A percentile compares a stretch with the other conserved stretches of the same genome.
phyloP scores from a whole-genome alignment of 2,888 invertebrate genomes.

The Dicroscelio sp. region DNA sequence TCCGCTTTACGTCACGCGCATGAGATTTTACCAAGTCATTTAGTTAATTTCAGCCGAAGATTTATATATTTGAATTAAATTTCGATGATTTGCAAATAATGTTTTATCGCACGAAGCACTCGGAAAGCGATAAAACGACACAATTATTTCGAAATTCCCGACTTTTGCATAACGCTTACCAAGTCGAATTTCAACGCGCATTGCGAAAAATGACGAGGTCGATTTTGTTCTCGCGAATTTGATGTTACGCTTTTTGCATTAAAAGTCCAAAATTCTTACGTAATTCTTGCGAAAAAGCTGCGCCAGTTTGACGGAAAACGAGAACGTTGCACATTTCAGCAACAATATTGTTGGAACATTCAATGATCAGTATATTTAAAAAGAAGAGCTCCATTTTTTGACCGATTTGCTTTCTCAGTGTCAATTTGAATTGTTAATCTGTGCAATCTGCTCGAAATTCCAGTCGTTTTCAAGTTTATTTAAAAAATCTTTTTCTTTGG shows the following conservation, averaged over 20 bases:
- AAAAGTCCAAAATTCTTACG: not conserved
- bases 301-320: too few relatives aligned
- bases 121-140: slow-evolving; percentile 27
- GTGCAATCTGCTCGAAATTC: too few relatives aligned
- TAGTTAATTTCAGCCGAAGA: slow-evolving; percentile 20
- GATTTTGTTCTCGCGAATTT: not conserved
- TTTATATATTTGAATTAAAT: slow-evolving; percentile 43
- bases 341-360: too few relatives aligned
- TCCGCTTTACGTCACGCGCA: slow-evolving; percentile 26
- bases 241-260: not conserved
- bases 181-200: slow-evolving; percentile 43
- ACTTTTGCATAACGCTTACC: slow-evolving; percentile 39
- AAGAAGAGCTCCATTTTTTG: too few relatives aligned
- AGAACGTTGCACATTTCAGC: too few relatives aligned
- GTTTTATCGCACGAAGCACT: slow-evolving; percentile 34
- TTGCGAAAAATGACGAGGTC: slow-evolving; percentile 42
- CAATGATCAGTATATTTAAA: too few relatives aligned
- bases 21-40: slow-evolving; percentile 38
- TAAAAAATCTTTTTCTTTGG: too few relatives aligned
- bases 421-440: too few relatives aligned
- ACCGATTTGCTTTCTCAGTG: too few relatives aligned
- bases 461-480: too few relatives aligned
- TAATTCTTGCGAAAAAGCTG: too few relatives aligned
- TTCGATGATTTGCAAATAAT: slow-evolving; percentile 53
- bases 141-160: slow-evolving; percentile 48